These are phyloP conservation scores for Aurelia coerulea DNA, from an alignment of 30 jellyfish, hydroid and myxozoan species.

Conservation along the genomic window DNA sequence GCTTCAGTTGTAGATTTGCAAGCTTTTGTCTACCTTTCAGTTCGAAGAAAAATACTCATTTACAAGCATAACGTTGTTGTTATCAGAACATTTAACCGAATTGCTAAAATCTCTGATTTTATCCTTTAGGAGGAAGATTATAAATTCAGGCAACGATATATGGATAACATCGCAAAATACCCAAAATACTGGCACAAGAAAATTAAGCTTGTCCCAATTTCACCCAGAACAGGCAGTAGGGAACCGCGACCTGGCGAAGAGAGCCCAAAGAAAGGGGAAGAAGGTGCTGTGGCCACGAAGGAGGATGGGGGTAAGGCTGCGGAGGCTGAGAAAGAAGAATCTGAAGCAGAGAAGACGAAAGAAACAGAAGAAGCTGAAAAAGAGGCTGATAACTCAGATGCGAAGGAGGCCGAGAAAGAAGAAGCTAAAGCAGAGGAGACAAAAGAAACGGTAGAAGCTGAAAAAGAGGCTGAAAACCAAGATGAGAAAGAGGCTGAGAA, in stretches of 20 bases:
- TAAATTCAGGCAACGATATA: slow-evolving; percentile 71
- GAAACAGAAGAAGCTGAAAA: slow-evolving; percentile 14
- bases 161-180: slow-evolving; percentile 95
- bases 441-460: neutral
- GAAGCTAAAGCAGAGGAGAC: slow-evolving; percentile 20
- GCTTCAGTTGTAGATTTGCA: too few relatives aligned
- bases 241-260: slow-evolving; percentile 1
- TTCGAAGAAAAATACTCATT: too few relatives aligned
- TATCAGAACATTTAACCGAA: neutral
- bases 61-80: too few relatives aligned
- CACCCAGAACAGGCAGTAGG: slow-evolving; percentile 41
- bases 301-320: neutral
- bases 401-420: slow-evolving; percentile 10
- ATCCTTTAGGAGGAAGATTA: slow-evolving; percentile 85
- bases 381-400: slow-evolving; percentile 20
- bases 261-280: neutral
- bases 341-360: neutral
- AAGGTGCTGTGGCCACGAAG: slow-evolving; percentile 7
- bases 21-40: too few relatives aligned
- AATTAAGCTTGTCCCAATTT: slow-evolving; percentile 40
- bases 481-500: neutral
- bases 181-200: slow-evolving; percentile 89
- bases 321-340: neutral
- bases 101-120: neutral
- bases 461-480: neutral